A percentile compares a stretch with the other conserved stretches of the same genome.
phyloP scores from a whole-genome alignment of 1,140 invertebrate genomes.

The Tetramorium alpestre region DNA sequence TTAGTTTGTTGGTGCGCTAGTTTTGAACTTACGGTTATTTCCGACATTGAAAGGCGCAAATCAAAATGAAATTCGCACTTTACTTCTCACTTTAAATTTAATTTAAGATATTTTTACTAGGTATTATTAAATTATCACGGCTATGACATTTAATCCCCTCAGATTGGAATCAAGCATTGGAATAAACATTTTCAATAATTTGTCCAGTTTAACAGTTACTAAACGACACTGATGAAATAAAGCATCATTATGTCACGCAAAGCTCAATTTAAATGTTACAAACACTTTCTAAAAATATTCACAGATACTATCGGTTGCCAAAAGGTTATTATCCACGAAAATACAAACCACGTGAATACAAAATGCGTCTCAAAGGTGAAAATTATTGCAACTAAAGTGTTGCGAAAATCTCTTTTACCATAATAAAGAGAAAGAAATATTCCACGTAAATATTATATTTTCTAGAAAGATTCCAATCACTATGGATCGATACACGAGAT shows the following conservation, averaged over 20 bases:
- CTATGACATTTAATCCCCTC: not conserved
- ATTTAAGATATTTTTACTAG: not conserved
- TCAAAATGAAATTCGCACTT: not conserved
- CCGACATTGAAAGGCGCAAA: not conserved
- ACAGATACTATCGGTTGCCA: slow-evolving; percentile 33
- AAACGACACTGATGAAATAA: not conserved
- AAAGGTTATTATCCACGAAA: slow-evolving; percentile 29
- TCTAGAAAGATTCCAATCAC: not conserved
- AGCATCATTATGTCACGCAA: not conserved
- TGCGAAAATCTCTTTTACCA: too few species aligned
- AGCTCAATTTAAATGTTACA: not conserved
- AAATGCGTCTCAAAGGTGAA: not conserved
- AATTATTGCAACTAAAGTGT: not conserved
- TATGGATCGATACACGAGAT: not conserved
- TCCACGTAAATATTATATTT: not conserved
- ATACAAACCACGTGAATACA: not conserved
- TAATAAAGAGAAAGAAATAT: not conserved
- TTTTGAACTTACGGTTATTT: not conserved
- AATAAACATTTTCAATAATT: not conserved
- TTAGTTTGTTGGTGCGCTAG: not conserved
- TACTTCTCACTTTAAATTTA: not conserved
- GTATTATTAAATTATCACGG: not conserved
- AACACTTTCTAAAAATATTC: slow-evolving; percentile 31
- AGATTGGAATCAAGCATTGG: not conserved
- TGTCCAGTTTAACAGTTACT: not conserved